These are phyloP conservation scores for Chelonia mydas DNA, from an alignment of 2,797 vertebrate species.

Conservation along the genomic window DNA sequence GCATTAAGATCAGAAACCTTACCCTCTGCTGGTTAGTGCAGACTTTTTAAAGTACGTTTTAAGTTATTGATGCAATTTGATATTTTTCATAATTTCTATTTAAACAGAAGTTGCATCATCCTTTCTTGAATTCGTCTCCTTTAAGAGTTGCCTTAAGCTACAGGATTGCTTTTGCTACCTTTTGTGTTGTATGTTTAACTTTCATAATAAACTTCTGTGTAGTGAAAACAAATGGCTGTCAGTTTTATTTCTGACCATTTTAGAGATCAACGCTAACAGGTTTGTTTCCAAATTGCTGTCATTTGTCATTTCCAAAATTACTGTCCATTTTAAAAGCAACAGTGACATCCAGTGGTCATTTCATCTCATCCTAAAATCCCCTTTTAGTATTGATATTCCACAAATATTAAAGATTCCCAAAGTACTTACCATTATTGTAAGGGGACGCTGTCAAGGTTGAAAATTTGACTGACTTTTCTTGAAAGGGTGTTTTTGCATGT, in stretches of 20 bases:
- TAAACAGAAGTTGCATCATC: slow-evolving; percentile 88
- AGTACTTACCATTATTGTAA: neutral
- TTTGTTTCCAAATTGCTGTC: neutral
- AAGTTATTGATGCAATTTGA: slow-evolving; percentile 93
- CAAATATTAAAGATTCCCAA: fast-evolving
- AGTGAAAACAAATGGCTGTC: slow-evolving; percentile 73
- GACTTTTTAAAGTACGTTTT: slow-evolving; percentile 84
- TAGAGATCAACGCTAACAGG: fast-evolving
- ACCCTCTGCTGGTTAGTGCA: slow-evolving; percentile 78
- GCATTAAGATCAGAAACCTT: slow-evolving; percentile 90
- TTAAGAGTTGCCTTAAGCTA: slow-evolving; percentile 86
- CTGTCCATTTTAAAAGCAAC: neutral
- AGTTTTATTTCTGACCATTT: slow-evolving; percentile 49
- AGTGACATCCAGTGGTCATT: slow-evolving; percentile 75
- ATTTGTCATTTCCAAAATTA: fast-evolving
- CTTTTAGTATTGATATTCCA: neutral
- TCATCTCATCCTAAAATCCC: neutral
- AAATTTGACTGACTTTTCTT: neutral
- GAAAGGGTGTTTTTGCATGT: fast-evolving
- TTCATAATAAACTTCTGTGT: slow-evolving; percentile 93
- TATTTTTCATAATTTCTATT: slow-evolving; percentile 86
- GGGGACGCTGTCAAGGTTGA: fast-evolving
- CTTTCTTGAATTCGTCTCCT: slow-evolving; percentile 81
- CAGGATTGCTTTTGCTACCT: slow-evolving; percentile 85
- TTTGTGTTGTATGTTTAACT: slow-evolving; percentile 85